Base-by-base conservation (phyloP, 1,140 invertebrate species). In the Panagrolaimus sp. region DNA sequence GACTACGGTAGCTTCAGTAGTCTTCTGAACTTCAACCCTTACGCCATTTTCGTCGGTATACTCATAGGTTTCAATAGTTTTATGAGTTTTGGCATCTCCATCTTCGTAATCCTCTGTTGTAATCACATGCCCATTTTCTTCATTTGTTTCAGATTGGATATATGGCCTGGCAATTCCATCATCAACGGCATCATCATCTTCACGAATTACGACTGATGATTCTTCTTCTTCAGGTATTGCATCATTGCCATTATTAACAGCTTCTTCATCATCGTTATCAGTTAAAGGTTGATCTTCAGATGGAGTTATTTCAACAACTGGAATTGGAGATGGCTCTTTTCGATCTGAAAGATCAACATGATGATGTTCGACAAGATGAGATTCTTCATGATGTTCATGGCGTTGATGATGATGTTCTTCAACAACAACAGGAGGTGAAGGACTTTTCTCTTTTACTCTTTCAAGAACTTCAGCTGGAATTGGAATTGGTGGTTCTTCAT, bases 1-100 rank as follows among this genome's bases (percentile, higher is more conserved):
- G 0, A 57, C 51, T 14, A 57, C 57, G 9, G 67, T 68, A 16
- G 42, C 27, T 48, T 68, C 67, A 3, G 61, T 64, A 42, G 63
- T 68, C 67, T 68, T 68, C 23, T 64, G 51, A 13, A 68, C 63
- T 7, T 68, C 45, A 25, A 68, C 67, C n/a, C 51, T 20, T 5
- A 68, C 57, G 42, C 67, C 67, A 20, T 64, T 47, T 47, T 64
- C 63, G 9, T 64, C 63, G 0, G 63, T 64, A 31, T 64, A 64
- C 20, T 64, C 63, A 31, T 64, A 64, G 63, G 27, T 64, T 47
- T 64, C 63, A n/a, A 64, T 25, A 23, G 42, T 64, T 23, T 47
- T 43, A 20, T 64, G 42, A 31, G 42, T 43, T 16, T 64, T 43
- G 11, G 27, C 25, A 23, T 43, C 42, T 13, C 63, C 63, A 25